phyloP scores from a whole-genome alignment of 53 echinoderm and acorn worm species.

The Pentamera pediparva region DNA sequence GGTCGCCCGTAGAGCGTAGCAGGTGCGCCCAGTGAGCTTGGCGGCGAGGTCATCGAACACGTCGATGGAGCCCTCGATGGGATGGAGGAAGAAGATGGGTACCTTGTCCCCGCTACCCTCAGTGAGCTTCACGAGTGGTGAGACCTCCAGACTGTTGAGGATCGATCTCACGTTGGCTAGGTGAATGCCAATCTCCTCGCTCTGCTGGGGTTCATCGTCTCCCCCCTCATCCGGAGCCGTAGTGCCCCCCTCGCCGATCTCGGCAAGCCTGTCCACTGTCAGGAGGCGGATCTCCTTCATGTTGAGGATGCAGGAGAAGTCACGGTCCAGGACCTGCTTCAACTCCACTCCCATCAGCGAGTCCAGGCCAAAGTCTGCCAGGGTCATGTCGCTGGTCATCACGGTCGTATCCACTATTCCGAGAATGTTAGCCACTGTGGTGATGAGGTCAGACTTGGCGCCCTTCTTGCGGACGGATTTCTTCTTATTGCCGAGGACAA shows the following conservation, averaged over 20 bases:
- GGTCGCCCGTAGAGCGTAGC: conserved; percentile 52
- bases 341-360: conserved; percentile 69
- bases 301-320: too few species aligned
- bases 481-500: conserved; percentile 40
- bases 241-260: conserved; percentile 11
- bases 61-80: conserved; percentile 52
- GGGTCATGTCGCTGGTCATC: conserved; percentile 43
- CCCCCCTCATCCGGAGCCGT: background rate
- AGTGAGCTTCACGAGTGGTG: too few species aligned
- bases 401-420: conserved; percentile 45
- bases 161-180: conserved; percentile 35
- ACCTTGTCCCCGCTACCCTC: too few species aligned
- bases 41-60: conserved; percentile 32
- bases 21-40: conserved; percentile 24
- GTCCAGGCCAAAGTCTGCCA: conserved; percentile 62
- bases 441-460: conserved; percentile 24
- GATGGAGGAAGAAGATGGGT: conserved; percentile 51
- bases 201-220: too few species aligned
- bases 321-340: conserved; percentile 58
- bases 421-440: conserved; percentile 46
- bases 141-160: conserved; percentile 40
- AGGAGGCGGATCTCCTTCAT: conserved; percentile 55
- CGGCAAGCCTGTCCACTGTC: conserved; percentile 48
- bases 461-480: conserved; percentile 12
- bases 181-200: conserved; percentile 20